Base-by-base conservation (phyloP, 2,888 invertebrate species). In the Leptopterna dolabrata region DNA sequence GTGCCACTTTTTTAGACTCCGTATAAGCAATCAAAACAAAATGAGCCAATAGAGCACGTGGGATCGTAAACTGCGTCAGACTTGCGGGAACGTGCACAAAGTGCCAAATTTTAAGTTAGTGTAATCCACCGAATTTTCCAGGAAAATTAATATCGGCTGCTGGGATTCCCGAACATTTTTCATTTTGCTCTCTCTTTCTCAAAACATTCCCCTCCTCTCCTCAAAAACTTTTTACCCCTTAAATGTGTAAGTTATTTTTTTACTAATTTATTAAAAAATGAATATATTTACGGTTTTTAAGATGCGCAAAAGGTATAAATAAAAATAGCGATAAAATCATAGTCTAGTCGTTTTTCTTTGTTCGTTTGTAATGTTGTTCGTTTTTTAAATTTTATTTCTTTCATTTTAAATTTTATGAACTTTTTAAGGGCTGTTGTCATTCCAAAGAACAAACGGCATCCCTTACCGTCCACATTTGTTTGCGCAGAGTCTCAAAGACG, bases 181-280 rank as follows among this genome's bases (percentile, higher is more conserved):
- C 47, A 29, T 76, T 73, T 85, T 85, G 55, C 83, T 83, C 83
- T 41, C 70, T 55, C 30, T 78, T 45, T 45, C 24, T 70, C 83
- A 41, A 70, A 83, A 55, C 78, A 78, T 81, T 85, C 86, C 84
- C 86, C 76, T 86, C 55, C 86, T 78, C 55, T 36, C 27, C 24
- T 24, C 19, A 63, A 63, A 19, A 71, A 43, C 19, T 45, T 55
- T 70, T 86, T 51, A 78, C 36, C 29, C 86, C 73, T 27, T 78
- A 86, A 29, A 51, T 30, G 24, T 47, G 87, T 88, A 90, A 88
- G 88, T 89, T 90, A 89, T 90, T 90, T 89, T 89, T 89, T 89
- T 89, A 89, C 89, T 89, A 89, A 89, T 89, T 89, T 87, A 87
- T 87, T 87, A 87, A 85, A 87, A 82, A 83, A 76, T 29, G 27